Evolutionary conservation across 2,888 invertebrate species (phyloP).

Genomic region (Tyria jacobaeae): DNA sequence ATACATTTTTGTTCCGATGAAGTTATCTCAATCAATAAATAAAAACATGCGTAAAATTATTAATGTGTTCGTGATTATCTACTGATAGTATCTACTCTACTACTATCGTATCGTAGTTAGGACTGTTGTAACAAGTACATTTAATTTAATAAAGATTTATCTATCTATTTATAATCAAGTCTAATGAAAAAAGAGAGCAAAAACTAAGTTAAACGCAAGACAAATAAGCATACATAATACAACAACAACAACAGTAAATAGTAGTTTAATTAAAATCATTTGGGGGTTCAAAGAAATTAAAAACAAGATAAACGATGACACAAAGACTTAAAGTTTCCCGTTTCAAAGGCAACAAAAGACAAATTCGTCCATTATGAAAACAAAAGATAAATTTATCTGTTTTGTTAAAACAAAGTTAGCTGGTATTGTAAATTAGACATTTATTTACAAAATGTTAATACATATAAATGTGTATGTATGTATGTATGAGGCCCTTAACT

Average conservation of each 20-base stretch:
- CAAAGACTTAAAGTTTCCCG: neutral
- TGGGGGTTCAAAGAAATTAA: neutral
- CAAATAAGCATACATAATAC: neutral
- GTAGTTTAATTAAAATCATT: neutral
- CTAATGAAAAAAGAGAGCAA: neutral
- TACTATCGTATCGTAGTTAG: no score
- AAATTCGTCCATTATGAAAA: neutral
- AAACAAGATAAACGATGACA: neutral
- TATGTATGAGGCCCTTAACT: no score
- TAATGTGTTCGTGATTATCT: neutral
- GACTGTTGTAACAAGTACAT: no score
- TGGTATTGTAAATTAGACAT: no score
- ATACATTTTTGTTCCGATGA: neutral
- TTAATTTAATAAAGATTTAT: no score
- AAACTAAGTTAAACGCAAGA: neutral
- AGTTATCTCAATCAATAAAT: neutral
- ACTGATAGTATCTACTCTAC: no score
- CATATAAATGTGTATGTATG: no score
- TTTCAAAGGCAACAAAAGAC: neutral
- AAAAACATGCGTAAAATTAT: neutral
- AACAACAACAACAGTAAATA: neutral
- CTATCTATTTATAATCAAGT: no score
- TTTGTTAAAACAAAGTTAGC: neutral
- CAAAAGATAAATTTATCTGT: neutral
- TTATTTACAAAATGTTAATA: no score